phyloP scores from a whole-genome alignment of 1,140 invertebrate genomes.

The Carposina sasakii region DNA sequence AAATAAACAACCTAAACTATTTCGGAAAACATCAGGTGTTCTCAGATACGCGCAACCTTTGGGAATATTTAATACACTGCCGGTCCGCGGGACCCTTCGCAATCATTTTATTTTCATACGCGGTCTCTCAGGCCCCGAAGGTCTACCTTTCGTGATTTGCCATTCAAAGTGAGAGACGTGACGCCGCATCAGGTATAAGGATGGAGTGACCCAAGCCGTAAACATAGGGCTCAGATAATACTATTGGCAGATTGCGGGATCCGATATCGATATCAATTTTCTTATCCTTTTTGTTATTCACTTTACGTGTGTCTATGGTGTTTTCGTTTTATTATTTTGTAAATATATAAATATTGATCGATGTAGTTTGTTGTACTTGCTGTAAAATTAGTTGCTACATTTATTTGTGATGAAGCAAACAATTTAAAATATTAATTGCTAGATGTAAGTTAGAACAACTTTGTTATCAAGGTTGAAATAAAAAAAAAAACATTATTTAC shows the following conservation, averaged over 20 bases:
- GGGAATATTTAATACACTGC: slow-evolving; percentile 66
- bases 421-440: no score
- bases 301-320: no score
- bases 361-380: no score
- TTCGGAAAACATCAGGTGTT: slow-evolving; percentile 59
- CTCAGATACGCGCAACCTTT: slow-evolving; percentile 33
- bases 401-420: no score
- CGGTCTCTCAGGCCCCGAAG: slow-evolving; percentile 60
- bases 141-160: slow-evolving; percentile 67
- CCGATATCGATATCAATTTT: no score
- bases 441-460: no score
- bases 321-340: no score
- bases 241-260: slow-evolving; percentile 50
- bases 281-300: no score
- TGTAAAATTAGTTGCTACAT: no score
- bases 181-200: slow-evolving; percentile 62
- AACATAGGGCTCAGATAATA: slow-evolving; percentile 49
- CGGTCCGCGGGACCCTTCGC: slow-evolving; percentile 55
- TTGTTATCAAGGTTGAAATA: no score
- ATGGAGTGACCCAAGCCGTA: slow-evolving; percentile 30
- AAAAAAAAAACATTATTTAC: no score
- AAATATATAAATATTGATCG: no score
- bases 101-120: slow-evolving; percentile 71
- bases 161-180: slow-evolving; percentile 65
- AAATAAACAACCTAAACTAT: slow-evolving; percentile 48